These are phyloP conservation scores for Tychaedon coryphoeus DNA, from an alignment of 2,113 vertebrate species.

Conservation along the genomic window DNA sequence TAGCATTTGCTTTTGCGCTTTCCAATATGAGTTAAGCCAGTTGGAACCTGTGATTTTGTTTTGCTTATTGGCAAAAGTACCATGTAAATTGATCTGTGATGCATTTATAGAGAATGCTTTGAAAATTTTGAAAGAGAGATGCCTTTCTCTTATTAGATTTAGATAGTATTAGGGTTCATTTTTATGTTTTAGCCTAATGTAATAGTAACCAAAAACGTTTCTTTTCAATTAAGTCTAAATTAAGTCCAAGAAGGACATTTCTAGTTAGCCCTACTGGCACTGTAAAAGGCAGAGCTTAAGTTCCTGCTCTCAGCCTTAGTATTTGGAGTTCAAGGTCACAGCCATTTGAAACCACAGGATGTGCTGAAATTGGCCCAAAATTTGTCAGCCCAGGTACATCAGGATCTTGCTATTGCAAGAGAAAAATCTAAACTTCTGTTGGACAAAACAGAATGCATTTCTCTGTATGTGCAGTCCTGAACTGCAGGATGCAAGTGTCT, in stretches of 20 bases:
- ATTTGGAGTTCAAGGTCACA: neutral
- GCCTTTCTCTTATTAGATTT: slow-evolving; percentile 84
- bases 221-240: slow-evolving; percentile 75
- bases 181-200: slow-evolving; percentile 80
- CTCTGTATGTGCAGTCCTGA: neutral
- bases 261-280: slow-evolving; percentile 26
- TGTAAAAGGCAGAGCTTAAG: slow-evolving; percentile 48
- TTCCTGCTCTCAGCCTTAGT: slow-evolving; percentile 43
- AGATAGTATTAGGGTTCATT: slow-evolving; percentile 77
- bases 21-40: slow-evolving; percentile 81
- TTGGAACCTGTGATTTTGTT: slow-evolving; percentile 83
- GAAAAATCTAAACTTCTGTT: neutral
- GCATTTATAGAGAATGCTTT: slow-evolving; percentile 74
- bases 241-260: slow-evolving; percentile 68
- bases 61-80: slow-evolving; percentile 80
- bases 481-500: neutral
- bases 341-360: neutral
- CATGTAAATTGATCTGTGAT: slow-evolving; percentile 87
- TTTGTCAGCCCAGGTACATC: neutral
- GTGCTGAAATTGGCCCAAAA: neutral
- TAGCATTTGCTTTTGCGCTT: slow-evolving; percentile 76
- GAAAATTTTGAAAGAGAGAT: slow-evolving; percentile 81
- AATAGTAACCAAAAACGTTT: slow-evolving; percentile 76
- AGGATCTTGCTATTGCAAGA: neutral
- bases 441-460: neutral